phyloP scores from a whole-genome alignment of 1,140 invertebrate genomes.

The Melipona quadrifasciata region DNA sequence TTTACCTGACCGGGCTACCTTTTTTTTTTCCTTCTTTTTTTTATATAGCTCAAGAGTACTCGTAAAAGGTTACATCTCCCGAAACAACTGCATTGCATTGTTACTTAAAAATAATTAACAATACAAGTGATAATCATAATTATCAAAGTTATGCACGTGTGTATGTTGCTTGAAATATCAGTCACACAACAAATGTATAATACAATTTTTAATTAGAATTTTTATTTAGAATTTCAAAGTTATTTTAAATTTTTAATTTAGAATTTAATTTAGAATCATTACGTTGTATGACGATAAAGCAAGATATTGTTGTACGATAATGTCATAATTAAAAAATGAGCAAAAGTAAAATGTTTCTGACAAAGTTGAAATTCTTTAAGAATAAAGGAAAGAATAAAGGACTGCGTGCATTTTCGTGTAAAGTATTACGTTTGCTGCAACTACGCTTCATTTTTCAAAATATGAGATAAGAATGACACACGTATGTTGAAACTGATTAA shows the following conservation, averaged over 20 bases:
- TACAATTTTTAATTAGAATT: no score
- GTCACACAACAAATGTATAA: no score
- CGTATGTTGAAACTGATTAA: neutral
- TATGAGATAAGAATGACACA: neutral
- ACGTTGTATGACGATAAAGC: no score
- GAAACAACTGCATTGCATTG: neutral
- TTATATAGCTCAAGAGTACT: neutral
- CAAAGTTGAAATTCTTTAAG: neutral
- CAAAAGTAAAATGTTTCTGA: neutral
- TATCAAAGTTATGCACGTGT: neutral
- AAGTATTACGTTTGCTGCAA: neutral
- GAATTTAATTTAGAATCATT: no score
- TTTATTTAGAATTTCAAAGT: no score
- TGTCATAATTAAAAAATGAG: no score
- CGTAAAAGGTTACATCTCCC: neutral
- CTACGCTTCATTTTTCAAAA: neutral
- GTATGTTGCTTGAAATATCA: neutral
- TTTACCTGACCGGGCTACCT: slow-evolving; percentile 1
- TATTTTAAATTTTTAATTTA: no score
- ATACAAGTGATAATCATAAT: neutral
- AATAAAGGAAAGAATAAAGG: no score
- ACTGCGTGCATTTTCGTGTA: neutral
- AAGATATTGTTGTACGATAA: no score
- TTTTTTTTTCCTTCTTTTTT: neutral
- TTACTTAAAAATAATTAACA: neutral